Base-by-base conservation (phyloP, 2,113 vertebrate species). In the Rhizomys pruinosus region DNA sequence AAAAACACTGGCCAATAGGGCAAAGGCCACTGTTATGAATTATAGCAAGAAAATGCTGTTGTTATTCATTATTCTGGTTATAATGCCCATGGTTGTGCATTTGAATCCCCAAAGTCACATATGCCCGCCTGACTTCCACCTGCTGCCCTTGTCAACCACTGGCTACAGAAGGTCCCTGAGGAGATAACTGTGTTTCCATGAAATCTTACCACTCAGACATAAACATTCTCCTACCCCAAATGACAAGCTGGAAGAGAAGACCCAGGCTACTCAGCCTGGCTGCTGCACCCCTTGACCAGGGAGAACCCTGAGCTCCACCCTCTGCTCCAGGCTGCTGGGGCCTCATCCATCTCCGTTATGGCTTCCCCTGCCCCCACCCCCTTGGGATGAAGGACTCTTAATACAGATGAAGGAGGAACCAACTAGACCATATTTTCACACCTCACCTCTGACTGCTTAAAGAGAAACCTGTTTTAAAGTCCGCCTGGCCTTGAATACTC, bases 391-490 rank as follows among this genome's bases (percentile, higher is more conserved):
- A 95, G 89, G 95, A 69, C 94, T 88, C 87, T 85, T 96, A 97
- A 98, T 96, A 87, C 95, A 98, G 97, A 98, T 96, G 97, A 97
- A 98, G 97, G 96, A 96, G 96, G 76, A 64, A 59, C 78, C 86
- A 29, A 69, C 9, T 55, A 22, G 37, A 69, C 74, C 93, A 74
- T 84, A 93, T 52, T 74, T n/a, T 64, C 94, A 34, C 5, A 3
- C 12, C 87, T 97, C 92, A 69, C 44, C 68, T n/a, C 93, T 66
- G 96, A 96, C 88, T 84, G 94, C 44, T 96, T 87, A 39, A 87
- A 95, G 32, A 85, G 97, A 92, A 97, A 93, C 95, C 93, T 94
- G 29, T 95, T 88, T 42, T 32, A 94, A 74, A 96, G 96, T 42
- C 92, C 0, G 55, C 94, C 74, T 68, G 84, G 97, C 97, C 96